A percentile compares a stretch with the other conserved stretches of the same genome.
phyloP scores from a whole-genome alignment of 92 coral and sea anemone genomes.

The Galaxea fascicularis region DNA sequence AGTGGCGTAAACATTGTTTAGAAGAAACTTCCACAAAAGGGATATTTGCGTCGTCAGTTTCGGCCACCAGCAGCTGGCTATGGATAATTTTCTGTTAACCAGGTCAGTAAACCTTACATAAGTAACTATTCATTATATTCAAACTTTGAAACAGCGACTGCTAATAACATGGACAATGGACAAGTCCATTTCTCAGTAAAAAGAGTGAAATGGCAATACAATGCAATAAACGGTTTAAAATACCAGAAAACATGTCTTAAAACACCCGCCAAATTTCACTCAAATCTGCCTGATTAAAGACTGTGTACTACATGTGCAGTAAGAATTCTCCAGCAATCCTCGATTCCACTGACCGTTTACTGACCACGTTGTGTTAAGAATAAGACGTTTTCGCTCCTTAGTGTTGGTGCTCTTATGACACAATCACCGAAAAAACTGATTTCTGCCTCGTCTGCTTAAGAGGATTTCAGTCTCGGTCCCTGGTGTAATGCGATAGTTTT shows the following conservation, averaged over 20 bases:
- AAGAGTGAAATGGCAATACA: not conserved
- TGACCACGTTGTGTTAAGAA: not conserved
- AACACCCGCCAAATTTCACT: not conserved
- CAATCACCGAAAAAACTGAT: not conserved
- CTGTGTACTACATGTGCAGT: not conserved
- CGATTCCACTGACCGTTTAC: not conserved
- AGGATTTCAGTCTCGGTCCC: not conserved
- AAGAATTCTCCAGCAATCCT: not conserved
- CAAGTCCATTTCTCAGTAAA: not conserved
- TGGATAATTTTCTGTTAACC: conserved; percentile 16
- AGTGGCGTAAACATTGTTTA: not conserved
- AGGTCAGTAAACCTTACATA: conserved; percentile 19
- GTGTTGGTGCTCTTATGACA: not conserved
- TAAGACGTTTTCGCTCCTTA: not conserved
- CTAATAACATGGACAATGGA: conserved; percentile 3
- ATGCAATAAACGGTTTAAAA: not conserved
- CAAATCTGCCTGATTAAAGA: not conserved
- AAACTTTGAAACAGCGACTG: not conserved
- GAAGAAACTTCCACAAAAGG: not conserved
- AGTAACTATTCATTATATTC: conserved; percentile 3
- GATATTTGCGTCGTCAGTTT: not conserved
- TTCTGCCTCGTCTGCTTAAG: not conserved
- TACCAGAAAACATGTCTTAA: not conserved
- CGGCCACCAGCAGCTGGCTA: conserved; percentile 33
- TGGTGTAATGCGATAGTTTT: not conserved